These are phyloP conservation scores for Argynnis bischoffii DNA, from an alignment of 2,888 invertebrate species.

Conservation along the genomic window DNA sequence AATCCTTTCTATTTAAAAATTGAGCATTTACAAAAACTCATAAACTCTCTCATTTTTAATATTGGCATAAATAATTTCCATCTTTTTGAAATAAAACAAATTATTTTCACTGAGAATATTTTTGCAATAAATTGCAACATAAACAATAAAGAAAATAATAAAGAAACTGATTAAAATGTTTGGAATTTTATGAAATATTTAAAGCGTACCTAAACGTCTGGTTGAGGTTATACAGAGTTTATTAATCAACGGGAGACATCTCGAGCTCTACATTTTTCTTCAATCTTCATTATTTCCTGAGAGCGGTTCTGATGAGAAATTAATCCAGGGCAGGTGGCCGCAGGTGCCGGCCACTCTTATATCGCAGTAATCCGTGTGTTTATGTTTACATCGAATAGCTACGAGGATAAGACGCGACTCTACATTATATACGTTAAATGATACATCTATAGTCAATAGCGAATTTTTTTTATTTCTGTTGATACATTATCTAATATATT, in stretches of 20 bases:
- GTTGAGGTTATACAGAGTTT: slow-evolving; percentile 61
- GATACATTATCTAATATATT: no score
- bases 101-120: no score
- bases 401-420: slow-evolving; percentile 18
- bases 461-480: not conserved
- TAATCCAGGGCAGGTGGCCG: slow-evolving; percentile 74
- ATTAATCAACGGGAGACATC: slow-evolving; percentile 72
- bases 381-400: slow-evolving; percentile 48
- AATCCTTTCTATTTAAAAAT: no score
- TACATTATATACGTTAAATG: not conserved
- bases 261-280: slow-evolving; percentile 73
- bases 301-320: slow-evolving; percentile 77
- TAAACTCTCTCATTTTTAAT: no score
- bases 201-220: slow-evolving; percentile 1
- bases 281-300: slow-evolving; percentile 69
- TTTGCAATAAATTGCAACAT: no score
- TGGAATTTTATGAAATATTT: not conserved
- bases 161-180: no score
- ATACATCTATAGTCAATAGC: not conserved
- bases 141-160: no score
- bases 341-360: slow-evolving; percentile 70
- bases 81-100: no score
- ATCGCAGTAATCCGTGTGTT: slow-evolving; percentile 54
- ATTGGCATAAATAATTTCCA: no score
- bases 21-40: no score